Base-by-base conservation (phyloP, 2,888 invertebrate species). In the Pyrocoelia pectoralis region DNA sequence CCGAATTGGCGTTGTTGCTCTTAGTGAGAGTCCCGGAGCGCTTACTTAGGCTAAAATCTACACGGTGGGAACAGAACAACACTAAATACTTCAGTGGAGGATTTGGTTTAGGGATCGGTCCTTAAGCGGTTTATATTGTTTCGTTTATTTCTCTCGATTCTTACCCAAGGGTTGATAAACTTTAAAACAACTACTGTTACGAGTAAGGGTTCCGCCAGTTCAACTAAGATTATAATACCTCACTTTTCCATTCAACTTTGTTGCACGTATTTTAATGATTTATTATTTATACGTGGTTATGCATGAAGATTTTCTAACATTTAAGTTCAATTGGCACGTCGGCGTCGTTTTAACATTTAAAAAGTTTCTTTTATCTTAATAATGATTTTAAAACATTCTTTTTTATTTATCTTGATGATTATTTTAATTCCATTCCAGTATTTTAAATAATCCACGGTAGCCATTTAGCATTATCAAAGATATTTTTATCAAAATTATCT, bases 1-100 rank as follows among this genome's bases (percentile, higher is more conserved):
- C 73, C 69, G 69, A 75, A 72, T 74, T 73, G 72, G 72, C 70
- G 73, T 74, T 77, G 77, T 77, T 76, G 77, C 77, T 77, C 76
- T 78, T 77, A 77, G 75, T 73, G 65, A 67, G 70, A 66, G 66
- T 71, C 74, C 70, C 55, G 49, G 63, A 70, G 74, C 74, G 74
- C 72, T 74, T 75, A 73, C 74, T 73, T 75, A 73, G 73, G 74
- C 70, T 70, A 66, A 60, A 62, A 53, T 56, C 62, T 55, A 48
- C 65, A 58, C 73, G 72, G 70, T 74, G 69, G 69, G 67, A 76
- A 76, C 74, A 73, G 76, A 78, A 76, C 24, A 24, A 24, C 77
- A 76, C 70, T 77, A 76, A 78, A 78, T 74, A 76, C 76, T 73
- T 72, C 67, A 73, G 55, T 55, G 61, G 50, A 40, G 63, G 58